Conservation (phyloP, 2,888 invertebrate species). For the Apotomis turbidana region DNA sequence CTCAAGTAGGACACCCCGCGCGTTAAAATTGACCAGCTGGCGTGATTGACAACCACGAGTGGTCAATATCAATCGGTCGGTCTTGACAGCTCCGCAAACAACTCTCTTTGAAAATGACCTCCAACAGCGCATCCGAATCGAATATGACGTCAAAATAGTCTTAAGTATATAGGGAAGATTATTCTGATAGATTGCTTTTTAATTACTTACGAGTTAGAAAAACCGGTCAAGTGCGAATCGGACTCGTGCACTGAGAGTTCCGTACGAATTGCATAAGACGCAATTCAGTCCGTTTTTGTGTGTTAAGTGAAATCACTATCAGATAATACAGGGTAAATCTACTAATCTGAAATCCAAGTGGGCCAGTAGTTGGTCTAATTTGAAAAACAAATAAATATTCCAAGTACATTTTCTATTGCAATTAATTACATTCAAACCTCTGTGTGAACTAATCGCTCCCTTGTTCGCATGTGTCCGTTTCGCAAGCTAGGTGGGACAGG, state of each 20-base stretch:
- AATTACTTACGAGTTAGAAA: too few relatives aligned
- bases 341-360: too few relatives aligned
- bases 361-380: too few relatives aligned
- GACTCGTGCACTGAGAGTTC: too few relatives aligned
- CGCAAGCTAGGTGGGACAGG: slow-evolving; percentile 30
- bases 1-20: slow-evolving; percentile 35
- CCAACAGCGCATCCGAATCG: neutral
- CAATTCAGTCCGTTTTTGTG: too few relatives aligned
- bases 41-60: slow-evolving; percentile 49
- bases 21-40: slow-evolving; percentile 54
- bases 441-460: slow-evolving; percentile 8
- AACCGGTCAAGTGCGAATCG: too few relatives aligned
- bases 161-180: too few relatives aligned
- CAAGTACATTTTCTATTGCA: neutral
- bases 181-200: too few relatives aligned
- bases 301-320: too few relatives aligned
- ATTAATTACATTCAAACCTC: slow-evolving; percentile 1
- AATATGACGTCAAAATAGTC: too few relatives aligned
- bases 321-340: too few relatives aligned
- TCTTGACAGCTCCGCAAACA: slow-evolving; percentile 45
- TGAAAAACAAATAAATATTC: neutral
- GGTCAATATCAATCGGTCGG: slow-evolving; percentile 42
- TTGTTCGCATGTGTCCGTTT: slow-evolving; percentile 7
- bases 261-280: too few relatives aligned
- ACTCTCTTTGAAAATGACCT: slow-evolving; percentile 16